Conservation (phyloP, 2,113 vertebrate species). For the Albula goreensis region DNA sequence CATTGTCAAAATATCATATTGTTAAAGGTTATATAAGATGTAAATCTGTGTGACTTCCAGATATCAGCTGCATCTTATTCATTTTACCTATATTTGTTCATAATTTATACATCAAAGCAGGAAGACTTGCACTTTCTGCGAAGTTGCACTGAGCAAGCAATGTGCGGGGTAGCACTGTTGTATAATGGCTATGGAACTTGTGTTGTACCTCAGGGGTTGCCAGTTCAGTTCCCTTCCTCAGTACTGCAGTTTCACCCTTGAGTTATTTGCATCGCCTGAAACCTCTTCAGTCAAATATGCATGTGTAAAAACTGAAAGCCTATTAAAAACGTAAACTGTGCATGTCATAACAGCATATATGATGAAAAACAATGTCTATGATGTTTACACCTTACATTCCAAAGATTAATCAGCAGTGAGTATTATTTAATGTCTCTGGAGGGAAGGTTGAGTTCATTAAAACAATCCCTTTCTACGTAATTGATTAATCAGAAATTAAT, state of each 20-base stretch:
- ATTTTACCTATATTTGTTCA: slow-evolving; percentile 59
- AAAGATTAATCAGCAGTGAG: background rate
- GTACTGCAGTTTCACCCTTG: no score
- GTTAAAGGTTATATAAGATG: slow-evolving; percentile 71
- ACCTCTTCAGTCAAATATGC: no score
- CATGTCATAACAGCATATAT: slow-evolving; percentile 25
- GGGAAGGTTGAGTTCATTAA: background rate
- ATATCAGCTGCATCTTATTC: slow-evolving; percentile 62
- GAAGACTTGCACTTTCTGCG: background rate
- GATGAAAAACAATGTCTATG: background rate
- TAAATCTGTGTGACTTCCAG: slow-evolving; percentile 70
- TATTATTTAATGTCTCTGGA: background rate
- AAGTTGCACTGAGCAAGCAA: background rate
- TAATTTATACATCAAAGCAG: slow-evolving; percentile 67
- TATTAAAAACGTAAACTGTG: no score
- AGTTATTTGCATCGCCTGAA: no score
- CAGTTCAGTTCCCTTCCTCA: no score
- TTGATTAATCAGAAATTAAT: background rate
- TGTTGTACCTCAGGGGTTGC: no score
- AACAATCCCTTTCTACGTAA: background rate
- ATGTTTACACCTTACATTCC: background rate
- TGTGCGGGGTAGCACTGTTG: no score
- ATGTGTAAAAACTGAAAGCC: no score
- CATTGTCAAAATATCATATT: slow-evolving; percentile 73
- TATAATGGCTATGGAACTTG: no score